Percentiles rank a stretch among this genome's conserved stretches.
Conservation (phyloP, 1,140 invertebrate species). For the Apis dorsata region DNA sequence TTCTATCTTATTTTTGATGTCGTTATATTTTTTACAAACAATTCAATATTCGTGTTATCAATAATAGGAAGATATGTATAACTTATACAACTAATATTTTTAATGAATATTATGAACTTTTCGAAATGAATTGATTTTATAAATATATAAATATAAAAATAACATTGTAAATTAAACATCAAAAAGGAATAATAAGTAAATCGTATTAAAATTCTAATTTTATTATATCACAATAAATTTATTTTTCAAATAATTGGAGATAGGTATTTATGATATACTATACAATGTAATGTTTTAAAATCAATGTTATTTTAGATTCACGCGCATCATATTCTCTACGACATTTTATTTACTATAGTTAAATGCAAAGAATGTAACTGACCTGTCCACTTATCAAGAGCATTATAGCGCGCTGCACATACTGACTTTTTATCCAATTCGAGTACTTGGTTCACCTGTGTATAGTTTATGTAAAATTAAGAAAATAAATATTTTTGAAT, state of each 20-base stretch:
- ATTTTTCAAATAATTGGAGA: constrained; percentile 51
- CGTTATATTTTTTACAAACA: not conserved
- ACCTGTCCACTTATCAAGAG: constrained; percentile 97
- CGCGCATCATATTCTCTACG: constrained; percentile 77
- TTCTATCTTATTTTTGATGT: not conserved
- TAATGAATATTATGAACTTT: not conserved
- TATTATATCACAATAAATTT: constrained; percentile 68
- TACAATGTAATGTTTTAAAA: constrained; percentile 53
- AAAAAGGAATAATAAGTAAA: constrained; percentile 23
- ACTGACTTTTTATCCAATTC: constrained; percentile 91
- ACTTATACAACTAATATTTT: not conserved
- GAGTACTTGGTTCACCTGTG: constrained; percentile 92
- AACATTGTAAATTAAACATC: not conserved
- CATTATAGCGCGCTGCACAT: constrained; percentile 92
- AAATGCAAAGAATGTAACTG: constrained; percentile 93
- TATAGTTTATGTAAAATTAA: not conserved
- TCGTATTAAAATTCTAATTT: constrained; percentile 58
- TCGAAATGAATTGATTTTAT: not conserved
- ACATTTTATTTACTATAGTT: constrained; percentile 94
- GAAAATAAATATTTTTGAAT: not conserved
- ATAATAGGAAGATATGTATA: not conserved
- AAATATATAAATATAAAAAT: not conserved
- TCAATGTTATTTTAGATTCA: constrained; percentile 37
- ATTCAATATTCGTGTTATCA: not conserved
- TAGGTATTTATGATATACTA: constrained; percentile 62